Evolutionary conservation across 1,140 invertebrate species (phyloP).

Genomic region (Melanaphis sacchari): DNA sequence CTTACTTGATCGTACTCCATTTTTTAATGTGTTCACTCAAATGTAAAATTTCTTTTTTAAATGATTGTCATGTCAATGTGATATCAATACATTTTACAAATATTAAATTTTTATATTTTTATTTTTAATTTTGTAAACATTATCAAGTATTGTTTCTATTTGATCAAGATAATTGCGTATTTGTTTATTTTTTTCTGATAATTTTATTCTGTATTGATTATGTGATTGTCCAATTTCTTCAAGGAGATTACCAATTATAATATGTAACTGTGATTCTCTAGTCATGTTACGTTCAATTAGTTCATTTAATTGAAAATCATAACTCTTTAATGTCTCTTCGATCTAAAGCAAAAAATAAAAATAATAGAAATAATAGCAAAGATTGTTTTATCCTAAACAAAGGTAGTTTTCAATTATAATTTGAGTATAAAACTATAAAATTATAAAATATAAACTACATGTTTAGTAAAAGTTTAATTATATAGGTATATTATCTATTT

Average conservation of each 20-base stretch:
- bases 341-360: conserved; percentile 23
- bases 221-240: conserved; percentile 25
- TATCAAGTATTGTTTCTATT: conserved; percentile 33
- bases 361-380: neutral
- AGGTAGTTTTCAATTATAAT: neutral
- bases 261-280: conserved; percentile 40
- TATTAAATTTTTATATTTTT: neutral
- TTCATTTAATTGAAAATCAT: conserved; percentile 13
- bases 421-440: too few relatives aligned
- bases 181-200: conserved; percentile 30
- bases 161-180: conserved; percentile 35
- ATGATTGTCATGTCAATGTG: neutral
- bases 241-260: conserved; percentile 27
- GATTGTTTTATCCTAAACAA: neutral
- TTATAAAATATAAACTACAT: too few relatives aligned
- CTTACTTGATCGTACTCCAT: neutral
- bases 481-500: neutral
- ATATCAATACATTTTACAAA: neutral
- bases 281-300: conserved; percentile 6
- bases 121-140: conserved; percentile 34
- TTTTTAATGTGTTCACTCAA: neutral
- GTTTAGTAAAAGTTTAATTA: too few relatives aligned
- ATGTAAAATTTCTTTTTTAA: neutral
- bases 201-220: conserved; percentile 34
- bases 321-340: conserved; percentile 29